These are phyloP conservation scores for Wiebesia pumilae DNA, from an alignment of 1,140 invertebrate genomes.

Conservation along the genomic window DNA sequence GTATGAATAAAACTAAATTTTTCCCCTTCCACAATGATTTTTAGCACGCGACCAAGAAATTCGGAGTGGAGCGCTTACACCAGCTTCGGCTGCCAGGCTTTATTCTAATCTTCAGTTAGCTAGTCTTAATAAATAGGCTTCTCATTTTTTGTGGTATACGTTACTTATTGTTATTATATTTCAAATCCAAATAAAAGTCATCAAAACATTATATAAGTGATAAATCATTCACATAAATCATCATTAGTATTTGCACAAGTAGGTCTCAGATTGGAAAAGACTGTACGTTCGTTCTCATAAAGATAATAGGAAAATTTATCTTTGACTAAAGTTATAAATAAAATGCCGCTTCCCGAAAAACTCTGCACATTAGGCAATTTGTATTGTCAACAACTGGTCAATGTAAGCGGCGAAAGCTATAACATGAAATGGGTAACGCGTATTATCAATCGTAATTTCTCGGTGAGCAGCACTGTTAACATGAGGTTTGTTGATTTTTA, in stretches of 20 bases:
- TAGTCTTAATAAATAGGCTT: not conserved
- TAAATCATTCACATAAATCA: not conserved
- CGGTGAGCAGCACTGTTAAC: conserved; percentile 62
- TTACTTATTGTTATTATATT: not conserved
- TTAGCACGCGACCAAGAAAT: not conserved
- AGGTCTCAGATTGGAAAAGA: not conserved
- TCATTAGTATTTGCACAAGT: no score
- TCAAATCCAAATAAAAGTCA: not conserved
- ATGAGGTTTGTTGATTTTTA: conserved; percentile 63
- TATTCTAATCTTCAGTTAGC: not conserved
- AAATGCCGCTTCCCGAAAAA: conserved; percentile 66
- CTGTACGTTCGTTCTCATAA: not conserved
- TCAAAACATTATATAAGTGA: not conserved
- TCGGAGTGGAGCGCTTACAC: not conserved
- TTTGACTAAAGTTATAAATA: conserved; percentile 32
- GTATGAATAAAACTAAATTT: not conserved
- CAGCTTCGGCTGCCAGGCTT: not conserved
- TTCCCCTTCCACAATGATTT: not conserved
- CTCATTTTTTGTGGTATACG: not conserved
- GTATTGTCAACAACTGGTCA: conserved; percentile 48
- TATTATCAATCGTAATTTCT: conserved; percentile 63
- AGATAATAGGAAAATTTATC: not conserved
- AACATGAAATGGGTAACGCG: conserved; percentile 53
- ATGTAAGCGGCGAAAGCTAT: conserved; percentile 55
- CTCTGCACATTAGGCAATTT: conserved; percentile 54